Conservation (phyloP, 2,113 vertebrate genomes). For the Albula glossodonta region DNA sequence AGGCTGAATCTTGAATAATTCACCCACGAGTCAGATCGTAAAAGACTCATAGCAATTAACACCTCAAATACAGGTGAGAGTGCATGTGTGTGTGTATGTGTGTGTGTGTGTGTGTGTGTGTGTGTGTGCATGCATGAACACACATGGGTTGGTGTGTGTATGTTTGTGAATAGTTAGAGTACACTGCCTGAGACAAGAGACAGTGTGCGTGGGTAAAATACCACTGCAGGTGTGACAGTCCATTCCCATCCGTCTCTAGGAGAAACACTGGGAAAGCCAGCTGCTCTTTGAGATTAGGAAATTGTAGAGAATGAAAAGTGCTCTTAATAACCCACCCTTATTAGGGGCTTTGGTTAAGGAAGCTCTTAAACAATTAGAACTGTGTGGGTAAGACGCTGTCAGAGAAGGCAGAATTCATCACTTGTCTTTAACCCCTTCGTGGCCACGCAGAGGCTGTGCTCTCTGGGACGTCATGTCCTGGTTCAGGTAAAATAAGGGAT, state of each 20-base stretch:
- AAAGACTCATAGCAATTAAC: too few relatives aligned
- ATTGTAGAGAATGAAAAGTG: slow-evolving; percentile 26
- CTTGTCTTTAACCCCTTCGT: slow-evolving; percentile 2
- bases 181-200: background rate
- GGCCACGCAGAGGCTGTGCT: background rate
- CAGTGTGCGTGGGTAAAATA: background rate
- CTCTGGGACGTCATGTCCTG: slow-evolving; percentile 8
- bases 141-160: background rate
- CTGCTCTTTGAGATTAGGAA: slow-evolving; percentile 26
- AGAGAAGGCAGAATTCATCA: slow-evolving; percentile 20
- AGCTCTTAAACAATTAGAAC: slow-evolving; percentile 41
- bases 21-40: too few relatives aligned
- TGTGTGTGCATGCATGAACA: background rate
- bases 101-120: background rate
- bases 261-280: slow-evolving; percentile 5
- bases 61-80: background rate
- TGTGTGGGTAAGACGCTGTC: slow-evolving; percentile 23
- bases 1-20: too few relatives aligned
- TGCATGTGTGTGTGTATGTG: background rate
- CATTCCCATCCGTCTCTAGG: background rate
- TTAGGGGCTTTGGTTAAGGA: slow-evolving; percentile 39
- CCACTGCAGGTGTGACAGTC: slow-evolving; percentile 2
- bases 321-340: slow-evolving; percentile 36
- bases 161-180: background rate
- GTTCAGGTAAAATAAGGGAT: background rate